Conservation (phyloP, 2,888 invertebrate genomes). For the Epirrhoe tristata region DNA sequence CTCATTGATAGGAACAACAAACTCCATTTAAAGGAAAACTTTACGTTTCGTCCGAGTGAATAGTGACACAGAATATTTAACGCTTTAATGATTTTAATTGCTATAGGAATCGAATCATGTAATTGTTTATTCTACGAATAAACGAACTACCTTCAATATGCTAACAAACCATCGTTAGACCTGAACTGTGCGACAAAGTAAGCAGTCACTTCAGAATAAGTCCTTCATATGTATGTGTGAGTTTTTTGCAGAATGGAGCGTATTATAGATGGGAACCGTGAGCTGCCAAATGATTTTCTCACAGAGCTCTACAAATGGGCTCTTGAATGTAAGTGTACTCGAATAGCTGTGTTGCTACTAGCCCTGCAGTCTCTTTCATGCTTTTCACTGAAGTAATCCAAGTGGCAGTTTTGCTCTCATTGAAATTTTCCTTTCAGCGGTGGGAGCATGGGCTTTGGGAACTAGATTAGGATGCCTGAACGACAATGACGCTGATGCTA, state of each 20-base stretch:
- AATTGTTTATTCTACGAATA: slow-evolving; percentile 26
- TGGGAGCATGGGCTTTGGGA: slow-evolving; percentile 92
- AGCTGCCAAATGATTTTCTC: slow-evolving; percentile 88
- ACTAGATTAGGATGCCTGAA: slow-evolving; percentile 91
- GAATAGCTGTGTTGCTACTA: slow-evolving; percentile 43
- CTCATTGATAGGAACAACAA: slow-evolving; percentile 73
- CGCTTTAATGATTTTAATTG: slow-evolving; percentile 49
- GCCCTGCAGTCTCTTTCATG: slow-evolving; percentile 40
- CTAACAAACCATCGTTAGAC: slow-evolving; percentile 32
- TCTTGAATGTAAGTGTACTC: slow-evolving; percentile 89
- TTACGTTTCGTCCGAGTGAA: slow-evolving; percentile 64
- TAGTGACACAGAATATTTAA: slow-evolving; percentile 54
- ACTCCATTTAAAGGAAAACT: slow-evolving; percentile 68
- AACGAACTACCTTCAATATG: slow-evolving; percentile 40
- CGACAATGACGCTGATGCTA: slow-evolving; percentile 89
- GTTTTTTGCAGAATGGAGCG: slow-evolving; percentile 86
- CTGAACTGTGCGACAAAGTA: slow-evolving; percentile 23
- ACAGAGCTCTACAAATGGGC: slow-evolving; percentile 93
- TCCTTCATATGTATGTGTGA: slow-evolving; percentile 30
- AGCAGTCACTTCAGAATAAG: slow-evolving; percentile 32
- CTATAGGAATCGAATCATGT: slow-evolving; percentile 44
- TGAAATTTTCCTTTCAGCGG: slow-evolving; percentile 83
- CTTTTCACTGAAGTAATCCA: slow-evolving; percentile 46
- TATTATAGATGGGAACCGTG: slow-evolving; percentile 84
- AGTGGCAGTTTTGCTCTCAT: slow-evolving; percentile 45